Evolutionary conservation across 35 echinoderm and acorn worm genomes (phyloP).

Genomic region (Strongylocentrotus purpuratus): DNA sequence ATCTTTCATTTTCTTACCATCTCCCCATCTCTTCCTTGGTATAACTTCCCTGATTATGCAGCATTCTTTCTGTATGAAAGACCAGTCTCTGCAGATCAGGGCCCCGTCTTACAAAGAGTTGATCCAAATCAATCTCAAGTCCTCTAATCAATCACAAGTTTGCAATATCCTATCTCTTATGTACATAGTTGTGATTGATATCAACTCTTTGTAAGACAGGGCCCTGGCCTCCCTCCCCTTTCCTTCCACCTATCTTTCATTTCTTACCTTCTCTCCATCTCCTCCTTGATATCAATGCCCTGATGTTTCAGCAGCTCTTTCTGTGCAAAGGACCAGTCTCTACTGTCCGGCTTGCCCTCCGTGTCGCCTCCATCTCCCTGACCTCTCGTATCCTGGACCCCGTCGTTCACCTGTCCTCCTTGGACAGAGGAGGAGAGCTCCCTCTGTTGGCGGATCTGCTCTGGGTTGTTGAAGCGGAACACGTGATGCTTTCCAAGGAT

Average conservation of each 20-base stretch:
- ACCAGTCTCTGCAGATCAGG: not conserved
- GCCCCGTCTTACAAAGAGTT: too few species aligned
- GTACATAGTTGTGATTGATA: too few species aligned
- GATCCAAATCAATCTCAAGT: too few species aligned
- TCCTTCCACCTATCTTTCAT: not conserved
- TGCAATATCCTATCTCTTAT: too few species aligned
- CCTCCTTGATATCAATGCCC: slow-evolving; percentile 97
- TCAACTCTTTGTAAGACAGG: too few species aligned
- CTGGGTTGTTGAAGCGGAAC: slow-evolving; percentile 93
- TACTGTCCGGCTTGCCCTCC: not conserved
- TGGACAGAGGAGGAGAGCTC: slow-evolving; percentile 57
- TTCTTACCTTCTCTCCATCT: slow-evolving; percentile 96
- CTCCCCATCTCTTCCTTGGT: not conserved
- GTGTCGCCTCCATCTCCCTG: slow-evolving; percentile 17
- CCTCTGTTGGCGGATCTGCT: slow-evolving; percentile 81
- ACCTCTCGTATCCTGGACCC: slow-evolving; percentile 7
- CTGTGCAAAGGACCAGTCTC: slow-evolving; percentile 92
- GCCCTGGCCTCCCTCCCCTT: not conserved
- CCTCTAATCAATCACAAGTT: too few species aligned
- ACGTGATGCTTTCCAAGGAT: slow-evolving; percentile 98
- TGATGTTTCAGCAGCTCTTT: slow-evolving; percentile 93
- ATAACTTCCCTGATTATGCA: not conserved
- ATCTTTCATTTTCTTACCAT: not conserved
- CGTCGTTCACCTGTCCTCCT: slow-evolving; percentile 30
- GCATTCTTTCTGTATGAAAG: not conserved